Conservation (phyloP, 2,888 invertebrate genomes). For the Criorhina ranunculi region DNA sequence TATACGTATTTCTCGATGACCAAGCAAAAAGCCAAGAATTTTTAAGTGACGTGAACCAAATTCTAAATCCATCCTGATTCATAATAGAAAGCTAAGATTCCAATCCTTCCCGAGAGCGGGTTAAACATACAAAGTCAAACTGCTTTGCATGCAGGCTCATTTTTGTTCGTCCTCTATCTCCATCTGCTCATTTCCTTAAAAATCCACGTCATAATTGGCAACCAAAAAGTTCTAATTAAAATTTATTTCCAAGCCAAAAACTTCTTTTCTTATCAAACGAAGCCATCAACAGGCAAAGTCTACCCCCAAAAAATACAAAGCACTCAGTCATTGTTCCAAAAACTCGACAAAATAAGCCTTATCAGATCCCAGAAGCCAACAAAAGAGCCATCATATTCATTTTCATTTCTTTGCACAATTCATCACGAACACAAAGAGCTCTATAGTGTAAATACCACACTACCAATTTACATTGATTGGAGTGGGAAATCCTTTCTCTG, state of each 20-base stretch:
- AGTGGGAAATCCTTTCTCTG: slow-evolving; percentile 25
- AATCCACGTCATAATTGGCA: slow-evolving; percentile 58
- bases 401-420: slow-evolving; percentile 50
- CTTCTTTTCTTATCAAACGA: slow-evolving; percentile 63
- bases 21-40: too few relatives aligned
- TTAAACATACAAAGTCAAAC: background rate
- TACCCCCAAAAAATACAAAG: slow-evolving; percentile 30
- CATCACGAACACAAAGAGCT: slow-evolving; percentile 45
- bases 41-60: too few relatives aligned
- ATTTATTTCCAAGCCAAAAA: slow-evolving; percentile 55
- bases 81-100: too few relatives aligned
- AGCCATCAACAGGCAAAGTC: slow-evolving; percentile 61
- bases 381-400: slow-evolving; percentile 68
- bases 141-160: background rate
- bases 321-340: slow-evolving; percentile 47
- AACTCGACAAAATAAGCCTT: slow-evolving; percentile 57
- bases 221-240: slow-evolving; percentile 71
- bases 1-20: too few relatives aligned
- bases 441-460: slow-evolving; percentile 55
- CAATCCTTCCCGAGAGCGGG: too few relatives aligned
- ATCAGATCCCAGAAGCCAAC: slow-evolving; percentile 62
- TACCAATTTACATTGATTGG: slow-evolving; percentile 67
- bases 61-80: too few relatives aligned
- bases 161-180: background rate
- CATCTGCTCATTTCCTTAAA: slow-evolving; percentile 3